A percentile compares a stretch with the other conserved stretches of the same genome.
These are phyloP conservation scores for Beroe forskalii DNA, from an alignment of 37 sponge, comb jelly and placozoan species.

Conservation along the genomic window DNA sequence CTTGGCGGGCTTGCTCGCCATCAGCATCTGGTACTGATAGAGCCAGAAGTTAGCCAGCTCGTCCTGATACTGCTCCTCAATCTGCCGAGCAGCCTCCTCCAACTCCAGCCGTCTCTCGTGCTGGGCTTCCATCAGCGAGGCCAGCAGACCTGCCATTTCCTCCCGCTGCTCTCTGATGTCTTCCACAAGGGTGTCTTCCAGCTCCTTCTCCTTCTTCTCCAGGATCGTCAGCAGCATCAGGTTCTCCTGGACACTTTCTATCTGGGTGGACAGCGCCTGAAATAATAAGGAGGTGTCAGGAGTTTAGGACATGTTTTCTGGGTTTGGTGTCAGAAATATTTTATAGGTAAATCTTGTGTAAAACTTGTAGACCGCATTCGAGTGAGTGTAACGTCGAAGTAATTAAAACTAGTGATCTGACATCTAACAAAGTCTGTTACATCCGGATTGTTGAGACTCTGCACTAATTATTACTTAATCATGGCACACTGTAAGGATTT, in stretches of 20 bases:
- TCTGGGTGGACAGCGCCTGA: conserved; percentile 42
- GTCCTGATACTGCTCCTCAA: conserved; percentile 44
- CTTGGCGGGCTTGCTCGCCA: conserved; percentile 47
- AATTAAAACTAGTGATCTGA: no score
- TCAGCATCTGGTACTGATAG: conserved; percentile 61
- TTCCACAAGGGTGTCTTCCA: not conserved
- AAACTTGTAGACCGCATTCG: no score
- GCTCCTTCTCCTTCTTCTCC: conserved; percentile 60
- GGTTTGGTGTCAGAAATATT: no score
- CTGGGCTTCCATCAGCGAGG: not conserved
- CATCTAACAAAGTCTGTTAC: no score
- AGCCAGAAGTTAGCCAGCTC: conserved; percentile 65
- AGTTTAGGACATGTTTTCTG: no score
- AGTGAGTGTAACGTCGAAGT: no score
- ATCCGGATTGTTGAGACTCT: no score
- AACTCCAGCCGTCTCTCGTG: conserved; percentile 48
- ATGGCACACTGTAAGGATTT: no score
- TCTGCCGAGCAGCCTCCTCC: conserved; percentile 24
- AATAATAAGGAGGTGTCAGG: not conserved
- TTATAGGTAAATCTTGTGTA: no score
- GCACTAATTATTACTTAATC: no score
- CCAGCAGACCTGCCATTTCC: conserved; percentile 59
- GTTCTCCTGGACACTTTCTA: conserved; percentile 59
- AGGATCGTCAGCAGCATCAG: conserved; percentile 19
- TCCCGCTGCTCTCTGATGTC: conserved; percentile 4